Evolutionary conservation across 2,888 invertebrate species (phyloP).

Genomic region (Chrysolina oricalcia): DNA sequence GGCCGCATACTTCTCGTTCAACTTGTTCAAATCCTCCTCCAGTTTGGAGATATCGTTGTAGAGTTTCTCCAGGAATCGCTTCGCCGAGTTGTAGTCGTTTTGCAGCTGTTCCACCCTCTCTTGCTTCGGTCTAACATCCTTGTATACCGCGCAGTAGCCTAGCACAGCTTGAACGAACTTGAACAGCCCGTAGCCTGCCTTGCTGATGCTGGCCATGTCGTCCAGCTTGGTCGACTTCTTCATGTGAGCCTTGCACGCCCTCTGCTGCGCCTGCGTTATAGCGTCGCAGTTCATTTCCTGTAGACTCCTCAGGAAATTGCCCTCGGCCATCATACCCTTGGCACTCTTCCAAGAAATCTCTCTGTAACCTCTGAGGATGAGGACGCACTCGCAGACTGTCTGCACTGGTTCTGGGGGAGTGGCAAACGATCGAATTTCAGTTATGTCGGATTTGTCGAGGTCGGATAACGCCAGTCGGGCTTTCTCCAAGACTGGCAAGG

Average conservation of each 20-base stretch:
- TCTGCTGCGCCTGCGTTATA: slow-evolving; percentile 82
- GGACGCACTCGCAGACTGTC: slow-evolving; percentile 91
- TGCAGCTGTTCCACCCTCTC: slow-evolving; percentile 87
- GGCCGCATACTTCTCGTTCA: slow-evolving; percentile 84
- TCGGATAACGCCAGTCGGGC: slow-evolving; percentile 87
- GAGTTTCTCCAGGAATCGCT: slow-evolving; percentile 80
- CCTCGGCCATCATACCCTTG: slow-evolving; percentile 94
- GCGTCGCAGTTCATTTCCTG: slow-evolving; percentile 91
- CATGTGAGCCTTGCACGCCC: slow-evolving; percentile 82
- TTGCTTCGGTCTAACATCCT: slow-evolving; percentile 89
- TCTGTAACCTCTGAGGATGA: slow-evolving; percentile 86
- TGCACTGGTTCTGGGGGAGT: slow-evolving; percentile 94
- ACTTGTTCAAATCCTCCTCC: slow-evolving; percentile 79
- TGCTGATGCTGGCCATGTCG: slow-evolving; percentile 88
- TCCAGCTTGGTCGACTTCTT: slow-evolving; percentile 82
- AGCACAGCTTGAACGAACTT: slow-evolving; percentile 91
- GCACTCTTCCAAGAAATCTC: slow-evolving; percentile 94
- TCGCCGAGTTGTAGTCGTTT: slow-evolving; percentile 78
- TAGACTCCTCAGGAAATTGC: slow-evolving; percentile 84
- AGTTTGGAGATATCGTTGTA: slow-evolving; percentile 83
- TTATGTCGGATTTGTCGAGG: slow-evolving; percentile 91
- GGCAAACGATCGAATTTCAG: slow-evolving; percentile 93
- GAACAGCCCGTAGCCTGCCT: slow-evolving; percentile 89
- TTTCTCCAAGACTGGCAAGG: slow-evolving; percentile 88
- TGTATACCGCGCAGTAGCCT: slow-evolving; percentile 90